Evolutionary conservation across 1,140 invertebrate species (phyloP).

Genomic region (Drosophila tropicalis): DNA sequence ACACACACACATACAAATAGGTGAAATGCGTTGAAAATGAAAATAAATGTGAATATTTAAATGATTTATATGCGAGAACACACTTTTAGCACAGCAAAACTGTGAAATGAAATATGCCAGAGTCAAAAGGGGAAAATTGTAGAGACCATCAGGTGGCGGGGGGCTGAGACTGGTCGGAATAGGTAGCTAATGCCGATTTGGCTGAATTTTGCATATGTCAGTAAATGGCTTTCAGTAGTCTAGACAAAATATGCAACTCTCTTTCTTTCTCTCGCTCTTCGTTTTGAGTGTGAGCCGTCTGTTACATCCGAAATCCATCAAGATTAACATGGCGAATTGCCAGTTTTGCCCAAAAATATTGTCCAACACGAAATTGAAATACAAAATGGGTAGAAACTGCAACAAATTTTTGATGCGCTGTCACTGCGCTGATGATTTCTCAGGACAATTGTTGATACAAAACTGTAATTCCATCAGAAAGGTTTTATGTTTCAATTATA

Average conservation of each 20-base stretch:
- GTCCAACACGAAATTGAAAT: neutral
- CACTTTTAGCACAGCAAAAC: constrained; percentile 27
- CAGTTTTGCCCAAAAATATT: neutral
- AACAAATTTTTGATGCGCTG: neutral
- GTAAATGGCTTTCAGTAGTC: constrained; percentile 19
- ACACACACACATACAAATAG: neutral
- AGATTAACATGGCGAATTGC: constrained; percentile 11
- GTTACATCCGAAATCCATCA: constrained; percentile 14
- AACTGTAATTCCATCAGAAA: neutral
- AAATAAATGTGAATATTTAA: constrained; percentile 53
- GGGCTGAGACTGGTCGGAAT: constrained; percentile 1
- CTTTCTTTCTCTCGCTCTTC: too few species aligned
- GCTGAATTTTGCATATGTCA: constrained; percentile 42
- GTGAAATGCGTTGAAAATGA: constrained; percentile 50
- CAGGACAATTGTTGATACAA: neutral
- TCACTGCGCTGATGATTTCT: constrained; percentile 2
- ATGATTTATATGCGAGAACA: constrained; percentile 51
- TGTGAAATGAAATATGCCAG: constrained; percentile 19
- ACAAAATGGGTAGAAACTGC: neutral
- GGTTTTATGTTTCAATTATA: neutral
- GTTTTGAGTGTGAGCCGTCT: neutral
- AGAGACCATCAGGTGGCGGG: neutral
- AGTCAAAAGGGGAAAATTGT: neutral
- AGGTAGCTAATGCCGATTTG: constrained; percentile 22
- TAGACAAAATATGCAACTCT: constrained; percentile 10